Conservation (phyloP, 2,113 vertebrate genomes). For the Sarotherodon lohbergeri region DNA sequence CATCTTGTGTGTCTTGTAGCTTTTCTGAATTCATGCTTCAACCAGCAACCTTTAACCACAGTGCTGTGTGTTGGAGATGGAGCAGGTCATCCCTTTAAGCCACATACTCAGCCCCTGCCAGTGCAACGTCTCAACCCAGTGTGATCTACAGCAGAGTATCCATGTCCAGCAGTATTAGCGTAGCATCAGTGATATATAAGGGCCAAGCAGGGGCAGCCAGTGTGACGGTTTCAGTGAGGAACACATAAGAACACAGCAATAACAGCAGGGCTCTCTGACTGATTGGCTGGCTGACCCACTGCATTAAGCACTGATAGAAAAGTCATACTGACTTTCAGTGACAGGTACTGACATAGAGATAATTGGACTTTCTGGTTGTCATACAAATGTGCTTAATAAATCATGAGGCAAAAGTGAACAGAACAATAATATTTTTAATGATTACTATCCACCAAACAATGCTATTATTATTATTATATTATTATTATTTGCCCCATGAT, state of each 20-base stretch:
- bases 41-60: background rate
- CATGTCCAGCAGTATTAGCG: slow-evolving; percentile 14
- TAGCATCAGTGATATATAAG: slow-evolving; percentile 37
- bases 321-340: background rate
- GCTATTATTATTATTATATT: background rate
- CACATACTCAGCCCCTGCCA: slow-evolving; percentile 12
- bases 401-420: background rate
- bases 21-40: background rate
- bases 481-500: background rate
- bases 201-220: slow-evolving; percentile 11
- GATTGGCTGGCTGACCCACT: slow-evolving; percentile 25
- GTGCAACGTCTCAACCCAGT: background rate
- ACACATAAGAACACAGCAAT: background rate
- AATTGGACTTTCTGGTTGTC: background rate
- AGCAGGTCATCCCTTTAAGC: slow-evolving; percentile 5
- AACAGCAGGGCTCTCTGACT: slow-evolving; percentile 9
- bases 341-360: background rate
- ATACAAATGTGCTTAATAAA: background rate
- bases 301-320: background rate
- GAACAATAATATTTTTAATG: background rate
- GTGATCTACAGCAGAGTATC: slow-evolving; percentile 12
- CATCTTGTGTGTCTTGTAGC: background rate
- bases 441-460: background rate
- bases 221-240: slow-evolving; percentile 27
- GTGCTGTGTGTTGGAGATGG: background rate